phyloP scores from a whole-genome alignment of 2,888 invertebrate genomes.

The Timema cristinae region DNA sequence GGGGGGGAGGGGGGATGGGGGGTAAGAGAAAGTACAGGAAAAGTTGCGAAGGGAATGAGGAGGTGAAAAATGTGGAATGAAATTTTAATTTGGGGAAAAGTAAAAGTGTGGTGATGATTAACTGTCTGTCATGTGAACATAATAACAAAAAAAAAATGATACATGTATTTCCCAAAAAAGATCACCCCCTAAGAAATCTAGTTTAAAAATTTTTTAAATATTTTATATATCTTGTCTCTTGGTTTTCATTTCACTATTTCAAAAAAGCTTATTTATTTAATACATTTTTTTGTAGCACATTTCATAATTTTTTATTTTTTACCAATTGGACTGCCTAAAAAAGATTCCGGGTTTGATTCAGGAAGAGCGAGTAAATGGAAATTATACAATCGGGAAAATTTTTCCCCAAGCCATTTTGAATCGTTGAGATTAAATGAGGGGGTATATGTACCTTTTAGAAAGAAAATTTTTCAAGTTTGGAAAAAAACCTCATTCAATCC shows the following conservation, averaged over 20 bases:
- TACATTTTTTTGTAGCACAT: slow-evolving; percentile 28
- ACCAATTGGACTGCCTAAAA: slow-evolving; percentile 31
- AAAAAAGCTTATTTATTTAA: slow-evolving; percentile 12
- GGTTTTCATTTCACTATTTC: not conserved
- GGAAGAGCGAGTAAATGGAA: slow-evolving; percentile 45
- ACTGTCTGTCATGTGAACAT: no score
- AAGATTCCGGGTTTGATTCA: slow-evolving; percentile 47
- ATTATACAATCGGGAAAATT: slow-evolving; percentile 57
- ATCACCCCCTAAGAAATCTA: no score
- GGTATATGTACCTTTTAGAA: slow-evolving; percentile 56
- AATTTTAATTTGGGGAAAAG: no score
- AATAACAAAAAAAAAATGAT: no score
- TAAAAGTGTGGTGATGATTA: no score
- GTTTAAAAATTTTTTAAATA: no score
- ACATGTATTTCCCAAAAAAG: no score
- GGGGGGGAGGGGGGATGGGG: no score
- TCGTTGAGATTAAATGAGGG: slow-evolving; percentile 58
- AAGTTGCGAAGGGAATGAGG: no score
- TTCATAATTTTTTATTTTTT: slow-evolving; percentile 45
- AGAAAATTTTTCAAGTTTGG: slow-evolving; percentile 60
- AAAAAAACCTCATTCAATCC: slow-evolving; percentile 49
- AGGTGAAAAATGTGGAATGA: no score
- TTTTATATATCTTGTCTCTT: no score
- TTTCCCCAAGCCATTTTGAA: slow-evolving; percentile 69
- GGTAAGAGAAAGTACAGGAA: no score